A percentile compares a stretch with the other conserved stretches of the same genome.
Evolutionary conservation across 2,888 invertebrate genomes (phyloP).

Genomic region (Diaprepes abbreviatus): DNA sequence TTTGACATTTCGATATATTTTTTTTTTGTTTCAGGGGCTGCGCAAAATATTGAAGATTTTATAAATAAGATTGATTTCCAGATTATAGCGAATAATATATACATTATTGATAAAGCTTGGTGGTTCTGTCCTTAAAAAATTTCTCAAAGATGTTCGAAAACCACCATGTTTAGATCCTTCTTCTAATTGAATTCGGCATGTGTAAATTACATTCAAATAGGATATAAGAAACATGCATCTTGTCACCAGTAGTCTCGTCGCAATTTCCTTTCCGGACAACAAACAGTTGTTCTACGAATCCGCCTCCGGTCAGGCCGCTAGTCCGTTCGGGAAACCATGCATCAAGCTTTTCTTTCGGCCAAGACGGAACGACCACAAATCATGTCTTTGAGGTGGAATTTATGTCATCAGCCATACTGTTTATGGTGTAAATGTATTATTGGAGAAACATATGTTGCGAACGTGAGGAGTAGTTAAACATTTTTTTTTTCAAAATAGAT

Average conservation of each 20-base stretch:
- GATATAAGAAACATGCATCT: conserved; percentile 56
- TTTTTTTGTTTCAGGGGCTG: too few relatives aligned
- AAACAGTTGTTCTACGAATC: conserved; percentile 61
- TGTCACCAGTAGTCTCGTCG: conserved; percentile 52
- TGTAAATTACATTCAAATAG: conserved; percentile 26
- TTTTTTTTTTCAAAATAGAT: too few relatives aligned
- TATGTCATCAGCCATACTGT: conserved; percentile 31
- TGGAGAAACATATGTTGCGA: neutral
- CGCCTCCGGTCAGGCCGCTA: conserved; percentile 57
- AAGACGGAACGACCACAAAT: conserved; percentile 56
- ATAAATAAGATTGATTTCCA: too few relatives aligned
- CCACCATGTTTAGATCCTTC: too few relatives aligned
- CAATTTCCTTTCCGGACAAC: conserved; percentile 63
- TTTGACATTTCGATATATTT: too few relatives aligned
- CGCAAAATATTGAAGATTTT: too few relatives aligned
- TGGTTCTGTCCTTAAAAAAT: too few relatives aligned
- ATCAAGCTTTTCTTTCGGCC: conserved; percentile 59
- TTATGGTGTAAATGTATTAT: conserved; percentile 13
- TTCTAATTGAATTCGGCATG: neutral
- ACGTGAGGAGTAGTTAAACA: neutral
- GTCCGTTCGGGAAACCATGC: conserved; percentile 59
- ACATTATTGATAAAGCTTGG: too few relatives aligned
- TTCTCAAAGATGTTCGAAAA: too few relatives aligned
- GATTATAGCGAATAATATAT: too few relatives aligned
- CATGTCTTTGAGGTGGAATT: conserved; percentile 50